These are phyloP conservation scores for Plusia festucae DNA, from an alignment of 2,888 invertebrate genomes.

Conservation along the genomic window DNA sequence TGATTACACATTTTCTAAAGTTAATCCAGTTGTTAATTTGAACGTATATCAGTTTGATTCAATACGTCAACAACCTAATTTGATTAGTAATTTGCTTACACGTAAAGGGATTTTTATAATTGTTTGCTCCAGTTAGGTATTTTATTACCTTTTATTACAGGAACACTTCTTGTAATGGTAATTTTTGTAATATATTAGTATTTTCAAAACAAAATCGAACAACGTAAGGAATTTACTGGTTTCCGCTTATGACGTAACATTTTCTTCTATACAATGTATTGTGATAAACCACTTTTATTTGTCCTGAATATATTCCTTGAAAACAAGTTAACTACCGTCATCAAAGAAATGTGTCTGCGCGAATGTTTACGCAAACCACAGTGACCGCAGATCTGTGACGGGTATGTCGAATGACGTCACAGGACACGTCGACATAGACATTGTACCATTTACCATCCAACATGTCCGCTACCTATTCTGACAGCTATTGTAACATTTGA, in stretches of 20 bases:
- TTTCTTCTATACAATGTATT: no score
- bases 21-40: background rate
- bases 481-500: slow-evolving; percentile 2
- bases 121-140: no score
- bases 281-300: no score
- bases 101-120: no score
- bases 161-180: no score
- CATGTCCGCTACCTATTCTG: background rate
- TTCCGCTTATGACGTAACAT: no score
- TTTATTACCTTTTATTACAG: no score
- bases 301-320: no score
- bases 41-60: background rate
- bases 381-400: background rate
- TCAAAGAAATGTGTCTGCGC: background rate
- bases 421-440: background rate
- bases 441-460: background rate
- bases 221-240: no score
- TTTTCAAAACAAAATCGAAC: no score
- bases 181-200: no score
- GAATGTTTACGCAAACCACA: background rate
- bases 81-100: background rate
- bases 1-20: background rate
- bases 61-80: background rate
- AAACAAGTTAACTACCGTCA: background rate
- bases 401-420: background rate